phyloP scores from a whole-genome alignment of 2,888 invertebrate species.

The Aporophyla lueneburgensis region DNA sequence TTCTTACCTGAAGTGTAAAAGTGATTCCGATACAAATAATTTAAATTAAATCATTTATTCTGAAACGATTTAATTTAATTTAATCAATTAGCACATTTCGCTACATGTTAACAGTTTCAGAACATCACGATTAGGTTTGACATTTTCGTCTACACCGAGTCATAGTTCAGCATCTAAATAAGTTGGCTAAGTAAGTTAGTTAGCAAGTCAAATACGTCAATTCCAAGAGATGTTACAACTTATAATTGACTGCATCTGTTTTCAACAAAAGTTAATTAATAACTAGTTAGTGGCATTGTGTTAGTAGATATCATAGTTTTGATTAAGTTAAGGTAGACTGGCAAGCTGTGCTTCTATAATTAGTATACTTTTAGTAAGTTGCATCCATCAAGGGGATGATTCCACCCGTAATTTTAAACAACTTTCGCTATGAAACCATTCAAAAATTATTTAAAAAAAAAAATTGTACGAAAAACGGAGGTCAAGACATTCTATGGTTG shows the following conservation, averaged over 20 bases:
- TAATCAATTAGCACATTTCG: not conserved
- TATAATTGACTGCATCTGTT: conserved; percentile 30
- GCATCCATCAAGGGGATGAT: too few species aligned
- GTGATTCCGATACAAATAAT: too few species aligned
- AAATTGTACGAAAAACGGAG: too few species aligned
- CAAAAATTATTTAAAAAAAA: not conserved
- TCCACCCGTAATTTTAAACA: too few species aligned
- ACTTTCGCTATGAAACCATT: too few species aligned
- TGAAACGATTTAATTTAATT: too few species aligned
- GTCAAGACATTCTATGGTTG: too few species aligned
- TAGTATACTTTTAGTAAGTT: too few species aligned
- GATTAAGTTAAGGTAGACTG: not conserved
- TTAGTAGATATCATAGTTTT: not conserved
- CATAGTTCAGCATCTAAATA: not conserved
- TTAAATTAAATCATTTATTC: too few species aligned
- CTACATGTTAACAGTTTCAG: not conserved
- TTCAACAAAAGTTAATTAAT: conserved; percentile 8
- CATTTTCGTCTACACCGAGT: not conserved
- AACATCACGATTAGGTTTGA: not conserved
- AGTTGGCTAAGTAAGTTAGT: not conserved
- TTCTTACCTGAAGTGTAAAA: too few species aligned
- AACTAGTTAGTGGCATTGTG: not conserved
- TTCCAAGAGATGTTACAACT: conserved; percentile 11
- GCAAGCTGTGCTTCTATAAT: not conserved
- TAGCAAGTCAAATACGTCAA: not conserved